Evolutionary conservation across 1,140 invertebrate genomes (phyloP).

Genomic region (Probaryconus sp.): DNA sequence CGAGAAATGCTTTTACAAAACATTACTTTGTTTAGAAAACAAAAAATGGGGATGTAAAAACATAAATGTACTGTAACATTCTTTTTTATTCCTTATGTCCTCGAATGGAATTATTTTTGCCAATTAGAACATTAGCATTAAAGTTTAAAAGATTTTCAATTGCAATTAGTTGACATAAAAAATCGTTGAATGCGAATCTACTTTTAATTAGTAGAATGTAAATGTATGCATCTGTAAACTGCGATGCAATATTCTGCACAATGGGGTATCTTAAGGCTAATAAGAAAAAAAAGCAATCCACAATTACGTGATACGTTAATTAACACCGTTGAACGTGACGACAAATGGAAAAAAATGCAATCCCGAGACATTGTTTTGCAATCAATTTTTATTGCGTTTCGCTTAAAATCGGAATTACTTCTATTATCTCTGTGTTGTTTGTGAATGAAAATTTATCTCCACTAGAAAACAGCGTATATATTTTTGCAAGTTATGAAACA

Average conservation of each 20-base stretch:
- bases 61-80: too few species aligned
- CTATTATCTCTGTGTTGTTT: neutral
- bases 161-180: too few species aligned
- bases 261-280: conserved; percentile 7
- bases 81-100: neutral
- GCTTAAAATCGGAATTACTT: conserved; percentile 2
- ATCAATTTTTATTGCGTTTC: conserved; percentile 15
- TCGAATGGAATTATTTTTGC: conserved; percentile 1
- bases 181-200: neutral
- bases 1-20: too few species aligned
- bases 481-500: too few species aligned
- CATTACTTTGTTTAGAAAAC: too few species aligned
- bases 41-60: too few species aligned
- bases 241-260: conserved; percentile 1
- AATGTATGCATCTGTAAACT: neutral
- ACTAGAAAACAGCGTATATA: conserved; percentile 1
- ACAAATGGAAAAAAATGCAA: conserved; percentile 13
- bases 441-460: too few species aligned
- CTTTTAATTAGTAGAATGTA: conserved; percentile 3
- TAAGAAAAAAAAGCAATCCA: conserved; percentile 20
- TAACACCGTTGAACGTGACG: conserved; percentile 7
- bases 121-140: too few species aligned
- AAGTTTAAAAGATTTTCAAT: too few species aligned
- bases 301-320: conserved; percentile 37
- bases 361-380: conserved; percentile 28